Percentiles rank a stretch among this genome's conserved stretches.
These are phyloP conservation scores for Cynoglossus semilaevis DNA, from an alignment of 2,113 vertebrate species.

Conservation along the genomic window DNA sequence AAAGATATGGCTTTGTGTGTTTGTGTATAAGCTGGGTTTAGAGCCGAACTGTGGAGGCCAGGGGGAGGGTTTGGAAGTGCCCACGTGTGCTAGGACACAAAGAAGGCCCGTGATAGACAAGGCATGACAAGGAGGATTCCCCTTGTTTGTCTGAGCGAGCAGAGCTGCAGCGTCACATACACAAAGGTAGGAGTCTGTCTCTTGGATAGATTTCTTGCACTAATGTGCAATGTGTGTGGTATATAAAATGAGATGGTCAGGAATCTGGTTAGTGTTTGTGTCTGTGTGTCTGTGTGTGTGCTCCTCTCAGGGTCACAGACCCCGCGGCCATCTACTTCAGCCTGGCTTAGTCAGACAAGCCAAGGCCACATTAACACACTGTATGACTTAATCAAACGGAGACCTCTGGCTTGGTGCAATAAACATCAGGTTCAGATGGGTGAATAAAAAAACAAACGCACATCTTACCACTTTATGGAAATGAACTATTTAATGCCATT, in stretches of 20 bases:
- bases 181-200: constrained; percentile 53
- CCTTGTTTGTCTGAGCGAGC: constrained; percentile 69
- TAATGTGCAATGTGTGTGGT: constrained; percentile 40
- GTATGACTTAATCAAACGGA: constrained; percentile 58
- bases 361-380: constrained; percentile 59
- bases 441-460: constrained; percentile 33
- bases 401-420: constrained; percentile 24
- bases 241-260: constrained; percentile 33
- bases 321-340: constrained; percentile 54
- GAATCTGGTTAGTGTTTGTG: constrained; percentile 36
- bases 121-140: constrained; percentile 74
- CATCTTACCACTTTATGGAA: constrained; percentile 48
- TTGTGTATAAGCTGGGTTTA: constrained; percentile 25
- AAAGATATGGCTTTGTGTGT: constrained; percentile 17
- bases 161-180: constrained; percentile 31
- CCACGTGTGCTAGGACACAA: constrained; percentile 58
- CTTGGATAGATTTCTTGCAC: constrained; percentile 47
- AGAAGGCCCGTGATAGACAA: constrained; percentile 69
- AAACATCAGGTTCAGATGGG: constrained; percentile 23
- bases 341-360: constrained; percentile 59
- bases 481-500: constrained; percentile 46
- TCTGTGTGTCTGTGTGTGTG: constrained; percentile 18
- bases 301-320: constrained; percentile 56
- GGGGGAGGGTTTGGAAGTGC: constrained; percentile 29
- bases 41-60: constrained; percentile 24